These are phyloP conservation scores for Gadus macrocephalus DNA, from an alignment of 2,113 vertebrate genomes.

Conservation along the genomic window DNA sequence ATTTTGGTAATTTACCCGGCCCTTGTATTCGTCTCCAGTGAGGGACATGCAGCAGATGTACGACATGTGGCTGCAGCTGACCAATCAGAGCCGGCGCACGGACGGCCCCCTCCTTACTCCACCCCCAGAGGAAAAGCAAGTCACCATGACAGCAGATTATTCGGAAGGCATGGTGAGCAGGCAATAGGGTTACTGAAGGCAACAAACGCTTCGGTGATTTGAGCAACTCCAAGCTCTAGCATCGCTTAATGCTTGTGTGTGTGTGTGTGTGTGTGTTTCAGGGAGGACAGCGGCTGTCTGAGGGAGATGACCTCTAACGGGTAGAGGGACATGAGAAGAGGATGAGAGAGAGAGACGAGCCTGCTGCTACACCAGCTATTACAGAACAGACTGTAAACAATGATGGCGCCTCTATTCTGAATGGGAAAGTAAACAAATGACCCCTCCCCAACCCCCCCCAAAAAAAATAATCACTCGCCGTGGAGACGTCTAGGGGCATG, in stretches of 20 bases:
- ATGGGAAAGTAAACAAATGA: slow-evolving; percentile 48
- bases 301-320: slow-evolving; percentile 77
- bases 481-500: too few species aligned
- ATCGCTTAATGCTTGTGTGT: too few species aligned
- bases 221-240: too few species aligned
- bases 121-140: slow-evolving; percentile 90
- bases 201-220: not conserved
- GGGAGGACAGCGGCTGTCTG: slow-evolving; percentile 71
- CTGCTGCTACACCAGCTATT: slow-evolving; percentile 30
- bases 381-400: slow-evolving; percentile 74
- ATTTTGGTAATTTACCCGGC: not conserved
- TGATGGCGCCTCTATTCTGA: slow-evolving; percentile 78
- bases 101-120: slow-evolving; percentile 81
- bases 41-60: slow-evolving; percentile 98
- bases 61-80: slow-evolving; percentile 95
- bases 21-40: slow-evolving; percentile 67
- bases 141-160: slow-evolving; percentile 94
- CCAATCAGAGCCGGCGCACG: slow-evolving; percentile 85
- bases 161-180: slow-evolving; percentile 86
- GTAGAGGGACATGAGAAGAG: slow-evolving; percentile 62
- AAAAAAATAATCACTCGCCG: too few species aligned
- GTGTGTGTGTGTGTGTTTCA: slow-evolving; percentile 33
- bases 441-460: not conserved
- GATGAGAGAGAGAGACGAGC: slow-evolving; percentile 67
- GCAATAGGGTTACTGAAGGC: not conserved